phyloP scores from a whole-genome alignment of 2,113 vertebrate species.

The Grammomys surdaster region DNA sequence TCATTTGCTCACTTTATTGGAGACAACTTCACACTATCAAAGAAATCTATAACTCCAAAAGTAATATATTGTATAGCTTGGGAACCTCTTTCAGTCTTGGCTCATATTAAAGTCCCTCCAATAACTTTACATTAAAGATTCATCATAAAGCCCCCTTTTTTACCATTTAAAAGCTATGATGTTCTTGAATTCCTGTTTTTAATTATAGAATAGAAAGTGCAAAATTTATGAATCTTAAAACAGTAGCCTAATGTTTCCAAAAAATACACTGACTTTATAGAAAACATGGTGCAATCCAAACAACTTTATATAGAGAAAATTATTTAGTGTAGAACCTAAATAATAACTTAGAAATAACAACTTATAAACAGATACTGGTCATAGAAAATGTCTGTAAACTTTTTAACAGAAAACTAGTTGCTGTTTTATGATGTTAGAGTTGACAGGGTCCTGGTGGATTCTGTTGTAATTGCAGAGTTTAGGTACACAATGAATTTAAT shows the following conservation, averaged over 20 bases:
- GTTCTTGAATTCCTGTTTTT: slow-evolving; percentile 44
- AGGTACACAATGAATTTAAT: neutral
- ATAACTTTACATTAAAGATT: slow-evolving; percentile 44
- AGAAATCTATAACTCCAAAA: slow-evolving; percentile 51
- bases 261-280: neutral
- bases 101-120: slow-evolving; percentile 49
- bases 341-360: slow-evolving; percentile 6
- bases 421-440: slow-evolving; percentile 2
- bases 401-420: slow-evolving; percentile 6
- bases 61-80: neutral
- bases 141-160: slow-evolving; percentile 44
- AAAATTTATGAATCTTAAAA: slow-evolving; percentile 41
- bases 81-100: slow-evolving; percentile 9
- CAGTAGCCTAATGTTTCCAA: neutral
- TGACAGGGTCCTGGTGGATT: neutral
- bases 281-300: slow-evolving; percentile 36
- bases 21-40: slow-evolving; percentile 25
- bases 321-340: slow-evolving; percentile 52
- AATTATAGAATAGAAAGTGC: slow-evolving; percentile 13
- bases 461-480: neutral
- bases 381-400: neutral
- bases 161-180: slow-evolving; percentile 15
- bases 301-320: neutral
- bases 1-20: neutral
- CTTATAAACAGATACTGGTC: slow-evolving; percentile 27